Percentiles rank a stretch among this genome's conserved stretches.
phyloP scores from a whole-genome alignment of 1,140 invertebrate genomes.

The Archivesica marissinica region DNA sequence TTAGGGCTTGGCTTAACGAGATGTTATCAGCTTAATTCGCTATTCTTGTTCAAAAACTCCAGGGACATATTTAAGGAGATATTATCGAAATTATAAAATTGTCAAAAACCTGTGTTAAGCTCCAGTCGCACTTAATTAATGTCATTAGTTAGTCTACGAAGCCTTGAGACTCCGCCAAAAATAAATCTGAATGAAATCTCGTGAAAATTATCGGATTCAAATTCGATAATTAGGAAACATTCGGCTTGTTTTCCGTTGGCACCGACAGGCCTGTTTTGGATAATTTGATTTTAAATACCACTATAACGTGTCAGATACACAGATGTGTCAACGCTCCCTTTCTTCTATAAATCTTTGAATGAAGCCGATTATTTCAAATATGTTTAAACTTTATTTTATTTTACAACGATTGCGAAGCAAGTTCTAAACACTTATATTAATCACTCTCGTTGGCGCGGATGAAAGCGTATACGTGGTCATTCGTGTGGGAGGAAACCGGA shows the following conservation, averaged over 20 bases:
- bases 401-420: no score
- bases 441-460: no score
- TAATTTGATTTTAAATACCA: no score
- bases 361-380: no score
- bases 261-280: background rate
- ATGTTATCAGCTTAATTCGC: conserved; percentile 15
- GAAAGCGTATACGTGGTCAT: no score
- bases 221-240: conserved; percentile 27
- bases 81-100: conserved; percentile 33
- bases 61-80: background rate
- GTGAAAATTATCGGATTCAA: conserved; percentile 23
- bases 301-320: no score
- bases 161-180: background rate
- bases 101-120: conserved; percentile 1
- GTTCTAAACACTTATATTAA: no score
- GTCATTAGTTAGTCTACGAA: background rate
- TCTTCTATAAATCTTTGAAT: no score
- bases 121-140: background rate
- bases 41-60: conserved; percentile 8
- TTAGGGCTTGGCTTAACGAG: background rate
- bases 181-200: conserved; percentile 28
- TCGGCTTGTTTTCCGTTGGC: background rate
- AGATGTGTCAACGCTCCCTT: no score
- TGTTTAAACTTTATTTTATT: no score
- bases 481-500: no score